Evolutionary conservation across 2,888 invertebrate species (phyloP).

Genomic region (Lasioglossum lativentre): DNA sequence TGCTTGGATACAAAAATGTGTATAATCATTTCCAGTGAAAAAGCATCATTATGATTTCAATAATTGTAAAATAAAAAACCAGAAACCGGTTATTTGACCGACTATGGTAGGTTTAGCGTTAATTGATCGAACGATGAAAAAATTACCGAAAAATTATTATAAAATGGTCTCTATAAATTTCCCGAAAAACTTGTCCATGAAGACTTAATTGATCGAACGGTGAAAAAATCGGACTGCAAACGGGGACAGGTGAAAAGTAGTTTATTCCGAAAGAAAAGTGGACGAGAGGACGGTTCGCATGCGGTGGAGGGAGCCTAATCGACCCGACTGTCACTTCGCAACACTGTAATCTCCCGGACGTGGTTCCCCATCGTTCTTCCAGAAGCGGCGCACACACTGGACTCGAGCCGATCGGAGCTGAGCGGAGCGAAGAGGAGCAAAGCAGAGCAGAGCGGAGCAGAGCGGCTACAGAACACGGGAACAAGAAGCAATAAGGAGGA

Average conservation of each 20-base stretch:
- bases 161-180: too few species aligned
- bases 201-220: background rate
- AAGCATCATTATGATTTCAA: too few species aligned
- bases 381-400: conserved; percentile 27
- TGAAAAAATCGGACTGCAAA: background rate
- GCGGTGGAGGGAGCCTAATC: conserved; percentile 49
- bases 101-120: too few species aligned
- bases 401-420: background rate
- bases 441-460: background rate
- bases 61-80: too few species aligned
- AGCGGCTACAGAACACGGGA: background rate
- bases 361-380: conserved; percentile 48
- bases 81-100: too few species aligned
- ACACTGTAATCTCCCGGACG: conserved; percentile 54
- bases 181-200: too few species aligned
- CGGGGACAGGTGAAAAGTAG: background rate
- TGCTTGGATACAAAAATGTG: too few species aligned
- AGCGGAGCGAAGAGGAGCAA: background rate
- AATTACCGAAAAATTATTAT: too few species aligned
- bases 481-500: conserved; percentile 36
- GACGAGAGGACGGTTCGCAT: background rate
- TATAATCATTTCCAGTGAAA: too few species aligned
- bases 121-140: too few species aligned
- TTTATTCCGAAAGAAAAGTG: background rate
- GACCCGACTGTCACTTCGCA: conserved; percentile 62